Conservation (phyloP, 1,140 invertebrate genomes). For the Physella acuta region DNA sequence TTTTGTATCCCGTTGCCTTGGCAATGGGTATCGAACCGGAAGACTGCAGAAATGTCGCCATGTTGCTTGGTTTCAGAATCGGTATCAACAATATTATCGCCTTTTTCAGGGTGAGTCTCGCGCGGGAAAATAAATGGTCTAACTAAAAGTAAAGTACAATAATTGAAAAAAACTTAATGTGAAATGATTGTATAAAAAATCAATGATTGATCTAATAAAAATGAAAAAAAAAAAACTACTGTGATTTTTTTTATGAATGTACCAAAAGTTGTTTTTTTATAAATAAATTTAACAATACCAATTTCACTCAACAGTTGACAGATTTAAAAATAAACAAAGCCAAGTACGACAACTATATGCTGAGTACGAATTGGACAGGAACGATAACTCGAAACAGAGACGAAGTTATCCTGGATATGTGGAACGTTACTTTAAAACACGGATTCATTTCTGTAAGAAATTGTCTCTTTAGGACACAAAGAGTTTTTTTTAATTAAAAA, state of each 20-base stretch:
- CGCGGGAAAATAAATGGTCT: too few relatives aligned
- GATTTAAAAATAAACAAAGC: slow-evolving; percentile 40
- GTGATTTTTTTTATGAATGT: too few relatives aligned
- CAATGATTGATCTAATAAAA: too few relatives aligned
- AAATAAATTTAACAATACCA: too few relatives aligned
- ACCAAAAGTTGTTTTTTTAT: too few relatives aligned
- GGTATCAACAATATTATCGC: slow-evolving; percentile 56
- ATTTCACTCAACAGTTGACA: slow-evolving; percentile 29
- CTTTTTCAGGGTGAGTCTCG: slow-evolving; percentile 42
- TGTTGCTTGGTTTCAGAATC: slow-evolving; percentile 53
- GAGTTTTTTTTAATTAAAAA: too few relatives aligned
- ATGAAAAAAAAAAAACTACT: too few relatives aligned
- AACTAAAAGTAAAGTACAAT: too few relatives aligned
- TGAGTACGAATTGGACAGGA: slow-evolving; percentile 28
- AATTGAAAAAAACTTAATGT: too few relatives aligned
- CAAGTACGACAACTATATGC: slow-evolving; percentile 30
- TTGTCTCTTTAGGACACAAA: too few relatives aligned
- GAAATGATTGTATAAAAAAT: too few relatives aligned
- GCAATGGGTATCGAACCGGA: slow-evolving; percentile 49
- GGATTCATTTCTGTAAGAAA: slow-evolving; percentile 45
- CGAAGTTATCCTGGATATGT: slow-evolving; percentile 28
- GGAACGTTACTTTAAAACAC: slow-evolving; percentile 33
- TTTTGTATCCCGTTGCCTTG: slow-evolving; percentile 54
- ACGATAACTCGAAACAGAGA: slow-evolving; percentile 10
- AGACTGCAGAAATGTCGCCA: slow-evolving; percentile 52